A percentile compares a stretch with the other conserved stretches of the same genome.
phyloP scores from a whole-genome alignment of 2,888 invertebrate species.

The Lasioglossum marginatum region DNA sequence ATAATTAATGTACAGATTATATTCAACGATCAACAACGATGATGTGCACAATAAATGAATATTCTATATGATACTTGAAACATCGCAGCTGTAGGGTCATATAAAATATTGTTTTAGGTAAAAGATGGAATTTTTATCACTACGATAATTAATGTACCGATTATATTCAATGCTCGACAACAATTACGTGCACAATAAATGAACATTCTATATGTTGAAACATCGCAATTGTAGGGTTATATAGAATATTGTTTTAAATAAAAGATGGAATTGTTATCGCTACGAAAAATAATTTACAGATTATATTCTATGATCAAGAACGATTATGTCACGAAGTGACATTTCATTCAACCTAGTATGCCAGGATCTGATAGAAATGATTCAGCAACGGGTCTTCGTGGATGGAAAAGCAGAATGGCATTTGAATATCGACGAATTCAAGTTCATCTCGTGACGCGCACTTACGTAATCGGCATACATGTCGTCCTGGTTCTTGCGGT shows the following conservation, averaged over 20 bases:
- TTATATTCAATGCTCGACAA: not conserved
- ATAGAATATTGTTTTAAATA: too few species aligned
- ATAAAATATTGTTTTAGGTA: not conserved
- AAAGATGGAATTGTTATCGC: too few species aligned
- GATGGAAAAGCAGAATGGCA: not conserved
- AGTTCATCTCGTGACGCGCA: conserved; percentile 70
- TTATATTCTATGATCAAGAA: too few species aligned
- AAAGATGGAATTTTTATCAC: too few species aligned
- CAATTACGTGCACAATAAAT: not conserved
- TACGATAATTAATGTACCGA: not conserved
- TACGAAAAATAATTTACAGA: too few species aligned
- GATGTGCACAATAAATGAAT: not conserved
- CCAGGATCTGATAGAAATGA: not conserved
- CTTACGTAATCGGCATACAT: conserved; percentile 96
- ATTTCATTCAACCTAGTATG: not conserved
- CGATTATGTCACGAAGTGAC: too few species aligned
- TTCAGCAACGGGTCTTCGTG: not conserved
- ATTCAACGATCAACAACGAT: not conserved
- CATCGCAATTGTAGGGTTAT: too few species aligned
- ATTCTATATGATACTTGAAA: not conserved
- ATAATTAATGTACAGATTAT: too few species aligned
- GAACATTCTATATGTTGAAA: too few species aligned
- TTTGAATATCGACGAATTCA: conserved; percentile 30
- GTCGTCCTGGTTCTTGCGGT: conserved; percentile 90
- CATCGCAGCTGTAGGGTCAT: not conserved